A percentile compares a stretch with the other conserved stretches of the same genome.
phyloP scores from a whole-genome alignment of 2,888 invertebrate species.

The Noctua fimbriata region DNA sequence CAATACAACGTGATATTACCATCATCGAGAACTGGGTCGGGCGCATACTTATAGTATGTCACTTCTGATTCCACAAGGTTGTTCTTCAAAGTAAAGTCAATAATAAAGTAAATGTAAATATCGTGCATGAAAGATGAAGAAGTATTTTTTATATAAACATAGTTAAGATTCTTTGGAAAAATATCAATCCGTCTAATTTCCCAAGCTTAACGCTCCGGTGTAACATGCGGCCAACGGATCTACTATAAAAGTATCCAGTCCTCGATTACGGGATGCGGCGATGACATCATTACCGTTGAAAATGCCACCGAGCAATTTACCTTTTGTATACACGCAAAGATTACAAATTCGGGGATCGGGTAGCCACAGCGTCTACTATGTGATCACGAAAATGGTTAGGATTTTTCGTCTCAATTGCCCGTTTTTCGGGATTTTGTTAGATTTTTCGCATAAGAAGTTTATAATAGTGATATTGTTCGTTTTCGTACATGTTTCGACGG shows the following conservation, averaged over 20 bases:
- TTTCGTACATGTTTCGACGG: background rate
- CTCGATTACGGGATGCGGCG: conserved; percentile 79
- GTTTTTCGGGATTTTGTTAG: conserved; percentile 39
- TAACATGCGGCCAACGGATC: conserved; percentile 61
- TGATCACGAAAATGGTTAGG: conserved; percentile 61
- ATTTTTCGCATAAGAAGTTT: conserved; percentile 33
- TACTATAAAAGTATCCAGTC: conserved; percentile 76
- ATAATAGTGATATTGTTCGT: conserved; percentile 7
- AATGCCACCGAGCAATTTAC: conserved; percentile 84
- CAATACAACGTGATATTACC: too few relatives aligned
- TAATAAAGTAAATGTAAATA: background rate
- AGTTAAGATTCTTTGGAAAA: background rate
- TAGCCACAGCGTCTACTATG: conserved; percentile 55
- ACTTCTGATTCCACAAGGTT: too few relatives aligned
- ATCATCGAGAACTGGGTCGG: too few relatives aligned
- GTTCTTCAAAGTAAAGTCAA: background rate
- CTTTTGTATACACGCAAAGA: conserved; percentile 81
- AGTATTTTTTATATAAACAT: background rate
- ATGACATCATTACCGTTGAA: conserved; percentile 85
- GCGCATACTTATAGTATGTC: too few relatives aligned
- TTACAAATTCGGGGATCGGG: conserved; percentile 78
- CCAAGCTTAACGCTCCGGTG: conserved; percentile 53
- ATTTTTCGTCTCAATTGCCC: conserved; percentile 55
- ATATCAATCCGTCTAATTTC: background rate
- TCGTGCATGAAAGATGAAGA: background rate